Evolutionary conservation across 1,140 invertebrate genomes (phyloP), one percentile per base, ranked within the genome.

Genomic region (Uloborus diversus): DNA sequence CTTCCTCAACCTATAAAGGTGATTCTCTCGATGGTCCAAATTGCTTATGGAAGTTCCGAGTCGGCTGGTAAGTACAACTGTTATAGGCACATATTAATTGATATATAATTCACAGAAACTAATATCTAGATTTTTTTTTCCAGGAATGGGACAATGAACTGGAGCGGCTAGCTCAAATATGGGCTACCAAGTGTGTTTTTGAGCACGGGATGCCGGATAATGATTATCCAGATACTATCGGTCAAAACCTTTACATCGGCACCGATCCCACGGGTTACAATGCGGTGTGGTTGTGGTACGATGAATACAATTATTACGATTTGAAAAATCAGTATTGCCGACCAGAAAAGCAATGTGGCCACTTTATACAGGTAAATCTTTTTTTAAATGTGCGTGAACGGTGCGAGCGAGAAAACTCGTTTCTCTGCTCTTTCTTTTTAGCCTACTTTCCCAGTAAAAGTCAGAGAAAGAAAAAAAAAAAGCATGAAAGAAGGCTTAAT

Each of bases 61-160:
- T n/a, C n/a, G n/a, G n/a, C n/a, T n/a, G n/a, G n/a, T n/a, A n/a
- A n/a, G n/a, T n/a, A n/a, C n/a, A n/a, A n/a, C n/a, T n/a, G n/a
- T n/a, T n/a, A n/a, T n/a, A n/a, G n/a, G n/a, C n/a, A n/a, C n/a
- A n/a, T n/a, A n/a, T n/a, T n/a, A n/a, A n/a, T n/a, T n/a, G n/a
- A n/a, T n/a, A n/a, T n/a, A n/a, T n/a, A n/a, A n/a, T n/a, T n/a
- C n/a, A n/a, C n/a, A n/a, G n/a, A n/a, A n/a, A n/a, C n/a, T n/a
- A n/a, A 25, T 1, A 37, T 1, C 14, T 11, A 35, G 33, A 64
- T 64, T 57, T 17, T 49, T 17, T 33, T 61, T 4, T 35, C 37
- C 7, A 76, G 71, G 71, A 64, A 35, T 76, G 71, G 71, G 71
- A 76, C 20, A 13, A 64, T 3, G 59, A 76, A n/a, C 37, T 76